These are phyloP conservation scores for Coracias cyanogaster DNA, from an alignment of 2,797 vertebrate species.

Conservation along the genomic window DNA sequence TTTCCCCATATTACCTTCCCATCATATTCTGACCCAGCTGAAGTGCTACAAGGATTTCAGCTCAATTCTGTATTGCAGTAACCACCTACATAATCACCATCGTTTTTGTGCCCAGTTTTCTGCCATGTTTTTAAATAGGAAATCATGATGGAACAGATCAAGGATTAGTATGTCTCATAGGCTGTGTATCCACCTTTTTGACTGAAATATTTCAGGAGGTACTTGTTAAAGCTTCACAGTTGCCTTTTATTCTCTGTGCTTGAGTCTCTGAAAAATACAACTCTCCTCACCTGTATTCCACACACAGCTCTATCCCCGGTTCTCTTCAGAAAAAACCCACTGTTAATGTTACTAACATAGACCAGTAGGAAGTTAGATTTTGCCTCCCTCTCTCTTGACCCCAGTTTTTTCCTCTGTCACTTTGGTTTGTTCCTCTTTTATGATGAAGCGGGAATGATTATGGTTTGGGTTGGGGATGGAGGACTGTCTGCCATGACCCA, in stretches of 20 bases:
- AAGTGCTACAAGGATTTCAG: background rate
- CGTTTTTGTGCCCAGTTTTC: background rate
- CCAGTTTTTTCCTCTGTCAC: background rate
- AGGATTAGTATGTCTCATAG: background rate
- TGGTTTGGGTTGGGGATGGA: background rate
- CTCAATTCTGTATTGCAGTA: background rate
- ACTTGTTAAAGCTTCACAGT: background rate
- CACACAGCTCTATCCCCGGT: background rate
- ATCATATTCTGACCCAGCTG: background rate
- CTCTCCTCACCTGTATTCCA: background rate
- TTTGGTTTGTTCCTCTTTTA: background rate
- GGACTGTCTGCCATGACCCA: background rate
- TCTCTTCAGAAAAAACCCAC: background rate
- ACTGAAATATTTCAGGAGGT: background rate
- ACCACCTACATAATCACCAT: background rate
- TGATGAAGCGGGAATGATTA: background rate
- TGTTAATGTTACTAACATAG: background rate
- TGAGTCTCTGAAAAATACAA: background rate
- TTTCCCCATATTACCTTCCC: background rate
- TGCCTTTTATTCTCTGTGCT: background rate
- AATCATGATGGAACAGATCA: background rate
- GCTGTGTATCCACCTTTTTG: background rate
- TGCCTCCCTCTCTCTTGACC: background rate
- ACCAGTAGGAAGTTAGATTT: background rate
- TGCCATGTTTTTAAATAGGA: background rate